phyloP scores from a whole-genome alignment of 2,113 vertebrate genomes.

The Fulica atra region DNA sequence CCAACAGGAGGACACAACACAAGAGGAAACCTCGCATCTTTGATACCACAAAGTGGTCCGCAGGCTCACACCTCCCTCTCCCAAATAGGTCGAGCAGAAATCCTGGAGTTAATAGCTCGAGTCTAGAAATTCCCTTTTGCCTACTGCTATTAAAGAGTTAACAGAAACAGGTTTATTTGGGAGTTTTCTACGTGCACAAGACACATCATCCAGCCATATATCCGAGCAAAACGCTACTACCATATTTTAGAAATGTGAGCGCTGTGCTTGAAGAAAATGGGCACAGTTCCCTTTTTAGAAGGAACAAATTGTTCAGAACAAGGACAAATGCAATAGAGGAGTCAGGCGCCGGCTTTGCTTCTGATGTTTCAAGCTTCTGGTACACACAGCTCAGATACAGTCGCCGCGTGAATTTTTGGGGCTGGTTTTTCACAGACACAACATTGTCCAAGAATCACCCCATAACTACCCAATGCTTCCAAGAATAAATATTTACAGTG shows the following conservation, averaged over 20 bases:
- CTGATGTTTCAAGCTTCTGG: slow-evolving; percentile 7
- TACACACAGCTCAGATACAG: neutral
- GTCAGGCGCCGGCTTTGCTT: neutral
- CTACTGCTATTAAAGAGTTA: slow-evolving; percentile 3
- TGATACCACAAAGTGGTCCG: neutral
- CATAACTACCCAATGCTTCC: neutral
- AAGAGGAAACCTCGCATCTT: neutral
- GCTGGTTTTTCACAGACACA: neutral
- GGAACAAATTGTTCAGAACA: slow-evolving; percentile 61
- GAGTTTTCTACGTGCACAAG: neutral
- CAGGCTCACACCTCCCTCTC: fast-evolving
- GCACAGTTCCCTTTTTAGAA: slow-evolving; percentile 60
- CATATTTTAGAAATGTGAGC: slow-evolving; percentile 21
- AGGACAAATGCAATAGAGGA: slow-evolving; percentile 53
- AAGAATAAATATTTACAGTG: neutral
- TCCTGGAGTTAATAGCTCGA: neutral
- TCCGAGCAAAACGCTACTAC: neutral
- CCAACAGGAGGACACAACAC: neutral
- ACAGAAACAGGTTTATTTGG: neutral
- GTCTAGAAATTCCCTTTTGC: neutral
- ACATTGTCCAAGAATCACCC: neutral
- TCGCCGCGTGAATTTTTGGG: neutral
- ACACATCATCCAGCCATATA: neutral
- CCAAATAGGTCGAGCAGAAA: neutral
- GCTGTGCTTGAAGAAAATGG: slow-evolving; percentile 31